A percentile compares a stretch with the other conserved stretches of the same genome.
Conservation (phyloP, 2,113 vertebrate genomes). For the Terrapene triunguis region DNA sequence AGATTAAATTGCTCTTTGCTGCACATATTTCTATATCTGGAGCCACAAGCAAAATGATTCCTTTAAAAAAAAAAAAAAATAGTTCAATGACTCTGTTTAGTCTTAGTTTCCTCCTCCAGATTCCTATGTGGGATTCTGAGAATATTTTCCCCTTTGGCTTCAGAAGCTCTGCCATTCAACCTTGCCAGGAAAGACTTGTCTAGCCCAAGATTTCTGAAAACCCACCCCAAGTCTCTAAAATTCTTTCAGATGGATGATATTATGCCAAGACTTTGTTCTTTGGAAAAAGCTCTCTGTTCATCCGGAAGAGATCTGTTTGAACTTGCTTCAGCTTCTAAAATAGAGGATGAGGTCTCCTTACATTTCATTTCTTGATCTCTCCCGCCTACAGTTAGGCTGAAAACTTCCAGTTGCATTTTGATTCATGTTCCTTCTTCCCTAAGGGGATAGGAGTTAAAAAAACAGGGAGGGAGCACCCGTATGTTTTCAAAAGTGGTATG, state of each 20-base stretch:
- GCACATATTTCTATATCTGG: not conserved
- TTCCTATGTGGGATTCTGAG: not conserved
- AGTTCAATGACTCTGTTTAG: not conserved
- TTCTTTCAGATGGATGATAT: conserved; percentile 18
- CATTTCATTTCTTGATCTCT: not conserved
- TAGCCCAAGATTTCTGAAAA: not conserved
- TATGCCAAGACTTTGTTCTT: conserved; percentile 30
- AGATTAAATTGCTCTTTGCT: not conserved
- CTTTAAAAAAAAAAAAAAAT: not conserved
- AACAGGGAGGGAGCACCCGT: conserved; percentile 13
- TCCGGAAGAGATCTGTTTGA: conserved; percentile 54
- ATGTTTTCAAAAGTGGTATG: conserved; percentile 25
- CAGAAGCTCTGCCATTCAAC: not conserved
- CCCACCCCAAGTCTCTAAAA: not conserved
- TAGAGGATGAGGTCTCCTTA: conserved; percentile 46
- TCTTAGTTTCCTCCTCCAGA: not conserved
- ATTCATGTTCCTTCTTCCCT: conserved; percentile 25
- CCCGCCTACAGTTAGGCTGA: not conserved
- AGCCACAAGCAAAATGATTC: not conserved
- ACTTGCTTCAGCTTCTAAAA: conserved; percentile 62
- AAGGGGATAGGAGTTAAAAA: conserved; percentile 19
- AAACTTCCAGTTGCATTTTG: conserved; percentile 42
- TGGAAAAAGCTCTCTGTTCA: conserved; percentile 35
- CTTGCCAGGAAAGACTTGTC: not conserved
- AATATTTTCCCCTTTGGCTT: not conserved